Evolutionary conservation across 1,140 invertebrate genomes (phyloP).

Genomic region (Luehdorfia chinensis): DNA sequence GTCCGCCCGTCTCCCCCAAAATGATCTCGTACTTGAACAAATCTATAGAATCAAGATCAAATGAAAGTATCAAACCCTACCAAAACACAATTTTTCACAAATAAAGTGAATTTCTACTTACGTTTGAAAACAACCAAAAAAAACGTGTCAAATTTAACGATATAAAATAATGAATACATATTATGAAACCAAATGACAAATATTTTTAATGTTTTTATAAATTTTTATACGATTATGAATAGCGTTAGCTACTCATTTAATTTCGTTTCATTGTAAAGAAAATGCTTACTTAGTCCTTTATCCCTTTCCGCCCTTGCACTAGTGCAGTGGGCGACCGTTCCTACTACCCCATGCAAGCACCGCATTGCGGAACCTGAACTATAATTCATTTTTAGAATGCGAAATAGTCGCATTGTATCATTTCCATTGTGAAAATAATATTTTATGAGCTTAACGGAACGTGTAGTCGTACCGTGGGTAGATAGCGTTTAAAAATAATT

Average conservation of each 20-base stretch:
- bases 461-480: slow-evolving; percentile 16
- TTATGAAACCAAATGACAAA: no score
- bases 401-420: slow-evolving; percentile 54
- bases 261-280: slow-evolving; percentile 2
- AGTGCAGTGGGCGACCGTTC: slow-evolving; percentile 8
- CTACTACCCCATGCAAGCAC: slow-evolving; percentile 60
- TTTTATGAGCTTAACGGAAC: slow-evolving; percentile 53
- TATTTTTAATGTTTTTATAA: no score
- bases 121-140: no score
- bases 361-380: slow-evolving; percentile 65
- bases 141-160: no score
- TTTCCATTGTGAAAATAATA: slow-evolving; percentile 55
- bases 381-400: slow-evolving; percentile 69
- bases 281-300: slow-evolving; percentile 7
- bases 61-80: not conserved
- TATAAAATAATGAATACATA: no score
- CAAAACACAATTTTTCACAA: no score
- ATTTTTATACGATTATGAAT: no score
- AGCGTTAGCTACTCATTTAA: not conserved
- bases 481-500: slow-evolving; percentile 8
- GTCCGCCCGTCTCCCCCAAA: slow-evolving; percentile 55
- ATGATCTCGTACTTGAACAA: slow-evolving; percentile 31
- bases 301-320: slow-evolving; percentile 14
- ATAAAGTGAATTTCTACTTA: no score
- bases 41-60: slow-evolving; percentile 11